Evolutionary conservation across 2,113 vertebrate genomes (phyloP), one percentile per base, ranked within the genome.

Genomic region (Semnornis frantzii): DNA sequence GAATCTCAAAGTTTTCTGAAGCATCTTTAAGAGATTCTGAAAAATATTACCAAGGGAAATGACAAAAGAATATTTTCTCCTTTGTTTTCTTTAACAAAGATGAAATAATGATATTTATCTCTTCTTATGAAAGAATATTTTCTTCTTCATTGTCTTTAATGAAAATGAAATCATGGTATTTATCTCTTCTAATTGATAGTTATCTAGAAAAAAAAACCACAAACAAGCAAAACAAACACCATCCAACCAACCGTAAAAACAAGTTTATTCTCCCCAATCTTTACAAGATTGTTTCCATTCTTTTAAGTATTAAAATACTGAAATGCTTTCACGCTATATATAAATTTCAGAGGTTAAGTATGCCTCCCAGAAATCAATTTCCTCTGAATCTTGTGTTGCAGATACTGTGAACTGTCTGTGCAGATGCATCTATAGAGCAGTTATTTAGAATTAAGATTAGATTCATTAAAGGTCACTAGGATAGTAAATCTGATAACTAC

Each of bases 361-460:
- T 33, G 39, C 3, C 19, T 89, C 12, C 8, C 13, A 21, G 81
- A 66, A 77, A 3, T 25, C 30, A 84, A 80, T 24, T 66, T 11
- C 44, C 13, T 6, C 9, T 2, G 4, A 37, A 74, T 17, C 12
- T 16, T 28, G 5, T 69, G 33, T 59, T 84, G 62, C 27, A 62
- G 18, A 62, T 52, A 25, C 9, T 28, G 20, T 59, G 71, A 88
- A 60, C 33, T 44, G 37, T 39, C 7, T 13, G 1, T 37, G 48
- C 25, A 72, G 33, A 10, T 59, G 5, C 15, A 77, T 14, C 37
- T 77, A 46, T 64, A 55, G 10, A 92, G 27, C 10, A 86, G 54
- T 72, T 58, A 86, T 78, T 86, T 81, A 75, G 60, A 93, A 94
- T 78, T 33, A 78, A 20, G 54, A 75, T 89, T 89, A 85, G 50